Evolutionary conservation across 2,113 vertebrate genomes (phyloP), one percentile per base, ranked within the genome.

Genomic region (Dascyllus trimaculatus): DNA sequence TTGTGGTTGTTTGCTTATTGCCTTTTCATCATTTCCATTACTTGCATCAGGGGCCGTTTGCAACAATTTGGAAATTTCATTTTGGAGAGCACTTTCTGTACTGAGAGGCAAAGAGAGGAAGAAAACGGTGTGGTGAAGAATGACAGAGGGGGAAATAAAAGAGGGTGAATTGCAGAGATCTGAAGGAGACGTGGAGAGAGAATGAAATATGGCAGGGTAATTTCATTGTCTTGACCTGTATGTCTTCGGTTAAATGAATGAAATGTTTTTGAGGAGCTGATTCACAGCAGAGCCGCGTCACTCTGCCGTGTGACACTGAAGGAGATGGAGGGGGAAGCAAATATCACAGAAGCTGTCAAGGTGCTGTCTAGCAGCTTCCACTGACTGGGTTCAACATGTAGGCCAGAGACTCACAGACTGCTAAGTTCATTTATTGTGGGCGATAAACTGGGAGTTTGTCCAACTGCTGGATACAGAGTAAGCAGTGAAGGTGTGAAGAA

Each of bases 341-440:
- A 74, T 67, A 81, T 81, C 69, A 69, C 84, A 75, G 69, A 15
- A 46, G 29, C 46, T 71, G 71, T 69, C 78, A 67, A 63, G 64
- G 56, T 70, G 71, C 8, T 53, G 71, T 78, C 53, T 18, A 60
- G 45, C 71, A 66, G 73, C 14, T 78, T 77, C 43, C 35, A 56
- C 71, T 71, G 54, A 70, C 71, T 75, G 67, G 59, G 51, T 71
- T 75, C 72, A 76, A 81, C 54, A 61, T 45, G 60, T 45, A 54
- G 70, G 66, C 13, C 68, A 76, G 24, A 78, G 11, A 72, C 61
- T 76, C 54, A 38, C 64, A 73, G 71, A 65, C 64, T 71, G 74
- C 1, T 22, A 32, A 65, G 58, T 46, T 67, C 54, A 65, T 46
- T 22, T 53, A 71, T 13, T 15, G 71, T 51, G 2, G 81, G 25